Base-by-base conservation (phyloP, 2,888 invertebrate species). In the Eupeodes latifasciatus region DNA sequence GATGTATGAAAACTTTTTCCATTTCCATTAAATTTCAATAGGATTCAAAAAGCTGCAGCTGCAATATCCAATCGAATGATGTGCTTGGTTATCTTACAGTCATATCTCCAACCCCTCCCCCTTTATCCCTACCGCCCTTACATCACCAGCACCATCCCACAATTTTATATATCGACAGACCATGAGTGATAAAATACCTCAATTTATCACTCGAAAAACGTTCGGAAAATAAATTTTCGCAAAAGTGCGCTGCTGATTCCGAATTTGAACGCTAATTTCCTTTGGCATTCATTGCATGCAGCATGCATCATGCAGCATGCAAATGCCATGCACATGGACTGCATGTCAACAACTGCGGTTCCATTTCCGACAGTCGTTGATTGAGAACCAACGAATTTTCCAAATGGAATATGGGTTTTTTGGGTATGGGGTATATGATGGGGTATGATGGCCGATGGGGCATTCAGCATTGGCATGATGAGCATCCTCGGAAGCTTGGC, bases 301-400 rank as follows among this genome's bases (percentile, higher is more conserved):
- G 51, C 67, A 66, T 64, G 11, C 51, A 10, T 9, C 16, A 64
- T 11, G 19, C 57, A 66, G 14, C 61, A 66, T 74, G 53, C 69
- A 12, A 11, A 40, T 64, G 62, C 44, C 12, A 27, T 47, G 10
- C 47, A 47, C 47, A 66, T 49, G 47, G 66, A 77, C 40, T 64
- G 47, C 69, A 71, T 80, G 61, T 81, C 87, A 83, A 69, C 83
- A 66, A 55, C 55, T 80, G 87, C 71, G 77, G 87, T 80, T 74
- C 72, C 80, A 80, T 83, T 80, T 80, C 76, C 83, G 87, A 83
- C 80, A 81, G 67, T 59, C 83, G 83, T 80, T 87, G 87, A 87
- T 87, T 87, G 80, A 87, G 83, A 83, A 62, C 80, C 72, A 77
- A 78, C 74, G 67, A 67, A 72, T 53, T 61, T 77, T 11, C 44